Base-by-base conservation (phyloP, 2,888 invertebrate genomes). In the Spilosoma lubricipeda region DNA sequence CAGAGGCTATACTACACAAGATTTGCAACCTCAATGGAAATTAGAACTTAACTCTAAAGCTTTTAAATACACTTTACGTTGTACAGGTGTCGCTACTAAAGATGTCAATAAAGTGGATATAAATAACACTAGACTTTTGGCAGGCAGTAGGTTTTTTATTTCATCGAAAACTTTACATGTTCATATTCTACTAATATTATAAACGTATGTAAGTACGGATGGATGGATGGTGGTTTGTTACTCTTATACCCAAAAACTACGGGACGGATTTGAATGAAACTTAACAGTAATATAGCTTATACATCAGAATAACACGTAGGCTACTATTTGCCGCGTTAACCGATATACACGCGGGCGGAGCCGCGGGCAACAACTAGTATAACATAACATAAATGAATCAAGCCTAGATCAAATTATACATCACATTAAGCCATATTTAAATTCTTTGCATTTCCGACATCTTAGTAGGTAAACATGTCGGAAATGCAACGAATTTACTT, bases 111-210 rank as follows among this genome's bases (percentile, higher is more conserved):
- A 81, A 84, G 77, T 80, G 42, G 80, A 79, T 86, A 85, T 85
- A 85, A 83, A 85, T 85, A 85, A 83, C 79, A 83, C 85, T 83
- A 80, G 82, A 86, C 86, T 82, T 85, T 85, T 76, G 72, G 56
- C 71, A 74, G 82, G 88, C 87, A 88, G 86, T 85, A 78, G 75
- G 77, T 78, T 79, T 83, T 78, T 75, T 72, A 76, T 39, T 81
- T 69, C 66, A 79, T 73, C 77, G 66, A 77, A 73, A 74, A 36
- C 36, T 23, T 72, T 80, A 77, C 70, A 73, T 42, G 39, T 59
- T 42, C 30, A 30, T 18, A 33, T n/a, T n/a, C n/a, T n/a, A n/a
- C n/a, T n/a, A n/a, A n/a, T n/a, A n/a, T n/a, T n/a, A n/a, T n/a
- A n/a, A n/a, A n/a, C n/a, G n/a, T n/a, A n/a, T n/a, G n/a, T n/a